Percentiles rank a stretch among this genome's conserved stretches.
These are phyloP conservation scores for Hermodice carunculata DNA, from an alignment of 2,888 invertebrate species.

Conservation along the genomic window DNA sequence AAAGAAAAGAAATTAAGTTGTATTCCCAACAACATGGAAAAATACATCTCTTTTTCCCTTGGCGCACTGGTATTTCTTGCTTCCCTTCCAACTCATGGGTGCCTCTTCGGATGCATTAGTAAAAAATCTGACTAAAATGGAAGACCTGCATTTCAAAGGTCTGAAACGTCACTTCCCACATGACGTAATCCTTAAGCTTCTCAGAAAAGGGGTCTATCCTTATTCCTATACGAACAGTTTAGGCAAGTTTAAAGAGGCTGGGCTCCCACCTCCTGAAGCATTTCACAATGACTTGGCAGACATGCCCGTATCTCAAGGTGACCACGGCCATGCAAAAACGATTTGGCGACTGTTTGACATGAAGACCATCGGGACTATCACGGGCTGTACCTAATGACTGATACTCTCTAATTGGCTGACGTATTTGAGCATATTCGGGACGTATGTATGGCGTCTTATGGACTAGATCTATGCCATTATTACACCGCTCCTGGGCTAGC, in stretches of 20 bases:
- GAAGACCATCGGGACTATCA: neutral
- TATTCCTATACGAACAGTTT: too few relatives aligned
- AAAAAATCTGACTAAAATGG: too few relatives aligned
- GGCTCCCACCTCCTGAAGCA: neutral
- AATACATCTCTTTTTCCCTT: slow-evolving; percentile 41
- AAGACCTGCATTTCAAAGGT: too few relatives aligned
- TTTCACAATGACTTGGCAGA: neutral
- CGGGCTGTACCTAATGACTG: slow-evolving; percentile 39
- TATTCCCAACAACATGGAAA: slow-evolving; percentile 44
- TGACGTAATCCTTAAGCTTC: too few relatives aligned
- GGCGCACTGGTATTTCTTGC: slow-evolving; percentile 40
- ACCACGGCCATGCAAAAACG: neutral
- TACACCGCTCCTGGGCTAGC: slow-evolving; percentile 51
- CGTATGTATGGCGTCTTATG: neutral
- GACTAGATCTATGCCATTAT: too few relatives aligned
- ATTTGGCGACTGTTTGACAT: slow-evolving; percentile 38
- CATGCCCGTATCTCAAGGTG: neutral
- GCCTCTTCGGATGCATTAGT: too few relatives aligned
- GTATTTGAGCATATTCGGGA: neutral
- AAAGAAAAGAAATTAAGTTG: slow-evolving; percentile 16
- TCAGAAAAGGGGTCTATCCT: too few relatives aligned
- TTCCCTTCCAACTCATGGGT: too few relatives aligned
- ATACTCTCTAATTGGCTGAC: neutral
- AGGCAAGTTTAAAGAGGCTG: neutral
- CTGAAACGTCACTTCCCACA: too few relatives aligned